phyloP scores from a whole-genome alignment of 2,888 invertebrate species.

The Idaea dimidiata region DNA sequence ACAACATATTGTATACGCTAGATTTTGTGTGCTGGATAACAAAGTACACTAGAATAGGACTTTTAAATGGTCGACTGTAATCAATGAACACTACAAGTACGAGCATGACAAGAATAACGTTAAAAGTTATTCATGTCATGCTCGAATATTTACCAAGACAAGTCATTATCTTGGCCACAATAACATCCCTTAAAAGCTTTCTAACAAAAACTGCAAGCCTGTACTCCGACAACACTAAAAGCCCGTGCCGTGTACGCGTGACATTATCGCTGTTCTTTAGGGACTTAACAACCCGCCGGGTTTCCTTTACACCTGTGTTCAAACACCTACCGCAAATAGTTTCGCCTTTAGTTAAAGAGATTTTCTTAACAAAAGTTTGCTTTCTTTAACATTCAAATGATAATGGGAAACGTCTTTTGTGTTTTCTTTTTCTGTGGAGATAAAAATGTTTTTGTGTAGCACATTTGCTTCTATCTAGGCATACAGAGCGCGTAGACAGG shows the following conservation, averaged over 20 bases:
- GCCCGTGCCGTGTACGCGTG: background rate
- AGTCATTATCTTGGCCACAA: background rate
- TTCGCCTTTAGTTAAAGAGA: background rate
- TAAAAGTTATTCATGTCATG: background rate
- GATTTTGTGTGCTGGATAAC: too few species aligned
- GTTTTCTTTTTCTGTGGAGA: background rate
- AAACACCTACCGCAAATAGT: background rate
- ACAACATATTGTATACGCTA: too few species aligned
- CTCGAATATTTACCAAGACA: background rate
- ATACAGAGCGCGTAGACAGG: background rate
- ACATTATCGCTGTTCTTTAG: background rate
- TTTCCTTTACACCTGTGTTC: background rate
- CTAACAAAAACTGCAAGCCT: background rate
- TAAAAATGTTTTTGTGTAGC: background rate
- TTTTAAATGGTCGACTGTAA: too few species aligned
- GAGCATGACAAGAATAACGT: too few species aligned
- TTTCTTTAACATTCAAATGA: conserved; percentile 1
- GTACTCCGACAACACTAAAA: background rate
- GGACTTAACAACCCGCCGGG: background rate
- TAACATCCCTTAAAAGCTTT: background rate
- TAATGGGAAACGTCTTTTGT: background rate
- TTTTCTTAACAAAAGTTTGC: background rate
- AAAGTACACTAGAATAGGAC: too few species aligned
- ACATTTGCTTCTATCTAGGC: background rate
- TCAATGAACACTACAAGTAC: too few species aligned